Evolutionary conservation across 2,888 invertebrate genomes (phyloP).

Genomic region (Meghimatium bilineatum): DNA sequence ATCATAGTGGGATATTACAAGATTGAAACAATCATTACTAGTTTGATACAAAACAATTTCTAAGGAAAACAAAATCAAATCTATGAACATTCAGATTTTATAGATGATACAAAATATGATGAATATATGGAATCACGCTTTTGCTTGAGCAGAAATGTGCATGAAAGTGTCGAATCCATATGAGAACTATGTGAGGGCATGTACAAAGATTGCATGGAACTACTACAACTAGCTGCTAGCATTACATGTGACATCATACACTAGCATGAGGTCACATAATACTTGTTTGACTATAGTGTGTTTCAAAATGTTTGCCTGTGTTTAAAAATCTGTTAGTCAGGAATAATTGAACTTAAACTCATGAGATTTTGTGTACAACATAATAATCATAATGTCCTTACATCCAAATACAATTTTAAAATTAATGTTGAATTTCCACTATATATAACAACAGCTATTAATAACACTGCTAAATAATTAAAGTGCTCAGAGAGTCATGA

Average conservation of each 20-base stretch:
- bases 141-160: neutral
- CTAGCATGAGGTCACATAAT: neutral
- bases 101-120: neutral
- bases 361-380: too few species aligned
- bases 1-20: neutral
- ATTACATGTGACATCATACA: neutral
- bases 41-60: constrained; percentile 1
- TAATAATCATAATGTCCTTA: too few species aligned
- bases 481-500: too few species aligned
- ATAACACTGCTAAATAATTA: too few species aligned
- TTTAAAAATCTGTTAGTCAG: too few species aligned
- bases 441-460: too few species aligned
- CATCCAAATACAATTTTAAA: too few species aligned
- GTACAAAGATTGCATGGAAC: neutral
- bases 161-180: neutral
- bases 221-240: neutral
- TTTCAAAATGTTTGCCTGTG: too few species aligned
- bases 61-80: too few species aligned
- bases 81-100: neutral
- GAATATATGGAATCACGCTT: neutral
- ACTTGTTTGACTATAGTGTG: too few species aligned
- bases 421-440: too few species aligned
- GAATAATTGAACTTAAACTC: too few species aligned
- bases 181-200: neutral
- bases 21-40: constrained; percentile 22